Percentiles rank a stretch among this genome's conserved stretches.
Conservation (phyloP, 2,888 invertebrate species). For the Andrena bicolor region DNA sequence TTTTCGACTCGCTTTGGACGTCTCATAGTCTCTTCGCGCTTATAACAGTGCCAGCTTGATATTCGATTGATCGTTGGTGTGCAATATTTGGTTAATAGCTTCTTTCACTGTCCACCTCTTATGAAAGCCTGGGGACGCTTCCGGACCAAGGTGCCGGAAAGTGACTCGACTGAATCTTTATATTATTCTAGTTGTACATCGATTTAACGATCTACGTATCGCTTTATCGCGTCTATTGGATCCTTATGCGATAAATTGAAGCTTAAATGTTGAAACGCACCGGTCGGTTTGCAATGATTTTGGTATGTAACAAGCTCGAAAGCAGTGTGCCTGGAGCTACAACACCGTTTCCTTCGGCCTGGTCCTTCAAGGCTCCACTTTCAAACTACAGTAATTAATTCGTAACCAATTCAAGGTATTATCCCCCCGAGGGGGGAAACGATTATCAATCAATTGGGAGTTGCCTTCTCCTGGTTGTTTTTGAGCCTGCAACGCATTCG, state of each 20-base stretch:
- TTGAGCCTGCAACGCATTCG: background rate
- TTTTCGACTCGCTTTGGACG: constrained; percentile 4
- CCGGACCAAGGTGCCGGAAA: no score
- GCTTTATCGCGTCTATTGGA: background rate
- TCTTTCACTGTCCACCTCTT: background rate
- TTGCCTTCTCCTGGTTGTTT: background rate
- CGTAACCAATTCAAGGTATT: no score
- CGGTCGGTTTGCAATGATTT: background rate
- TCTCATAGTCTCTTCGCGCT: constrained; percentile 21
- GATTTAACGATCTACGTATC: background rate
- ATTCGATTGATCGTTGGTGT: background rate
- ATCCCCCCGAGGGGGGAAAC: no score
- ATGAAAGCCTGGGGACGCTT: no score
- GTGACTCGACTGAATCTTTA: no score
- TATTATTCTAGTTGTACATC: no score
- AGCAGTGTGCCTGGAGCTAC: no score
- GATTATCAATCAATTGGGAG: background rate
- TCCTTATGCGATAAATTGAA: background rate
- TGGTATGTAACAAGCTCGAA: background rate
- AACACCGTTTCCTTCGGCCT: no score
- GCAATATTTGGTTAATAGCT: background rate
- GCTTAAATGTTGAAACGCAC: background rate
- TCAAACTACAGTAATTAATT: no score
- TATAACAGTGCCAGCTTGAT: background rate
- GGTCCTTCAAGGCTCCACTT: no score